Base-by-base conservation (phyloP, 2,888 invertebrate species). In the Rotaria socialis region DNA sequence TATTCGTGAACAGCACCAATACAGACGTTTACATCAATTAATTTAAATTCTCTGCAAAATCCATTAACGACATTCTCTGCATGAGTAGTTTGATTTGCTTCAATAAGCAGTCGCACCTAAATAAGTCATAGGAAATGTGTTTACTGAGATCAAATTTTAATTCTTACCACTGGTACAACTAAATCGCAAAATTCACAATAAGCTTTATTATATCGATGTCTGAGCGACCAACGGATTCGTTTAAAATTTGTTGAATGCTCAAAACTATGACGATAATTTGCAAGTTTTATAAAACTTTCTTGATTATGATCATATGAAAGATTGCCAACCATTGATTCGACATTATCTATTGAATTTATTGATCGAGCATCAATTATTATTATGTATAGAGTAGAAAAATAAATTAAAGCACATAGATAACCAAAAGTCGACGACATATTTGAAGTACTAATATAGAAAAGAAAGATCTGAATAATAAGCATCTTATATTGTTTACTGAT, bases 31-130 rank as follows among this genome's bases (percentile, higher is more conserved):
- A 47, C 4, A 80, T 80, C 47, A 10, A 80, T 80, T 80, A 80
- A 80, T 80, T 80, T 80, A 6, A 80, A 80, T 80, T 80, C 80
- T 47, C n/a, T 47, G n/a, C 80, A 80, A n/a, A 80, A 80, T n/a
- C 80, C n/a, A 19, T 47, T 80, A 24, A 80, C 80, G 24, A 80
- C 47, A 47, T 80, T 80, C n/a, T 80, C 80, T 2, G 47, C 47
- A 47, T 80, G 80, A 47, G 43, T 7, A n/a, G 24, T 80, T 80
- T 80, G 80, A 80, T 80, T 80, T n/a, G 47, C 11, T 80, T 80
- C 80, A n/a, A 80, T 80, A 22, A 80, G 47, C 47, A 80, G 24
- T n/a, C 80, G 80, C 22, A n/a, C 47, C 80, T 80, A 75, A 6
- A 43, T 0, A 10, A 75, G 10, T 27, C 14, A 27, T 19, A 75